phyloP scores from a whole-genome alignment of 1,140 invertebrate genomes.

The Pectinophora gossypiella region DNA sequence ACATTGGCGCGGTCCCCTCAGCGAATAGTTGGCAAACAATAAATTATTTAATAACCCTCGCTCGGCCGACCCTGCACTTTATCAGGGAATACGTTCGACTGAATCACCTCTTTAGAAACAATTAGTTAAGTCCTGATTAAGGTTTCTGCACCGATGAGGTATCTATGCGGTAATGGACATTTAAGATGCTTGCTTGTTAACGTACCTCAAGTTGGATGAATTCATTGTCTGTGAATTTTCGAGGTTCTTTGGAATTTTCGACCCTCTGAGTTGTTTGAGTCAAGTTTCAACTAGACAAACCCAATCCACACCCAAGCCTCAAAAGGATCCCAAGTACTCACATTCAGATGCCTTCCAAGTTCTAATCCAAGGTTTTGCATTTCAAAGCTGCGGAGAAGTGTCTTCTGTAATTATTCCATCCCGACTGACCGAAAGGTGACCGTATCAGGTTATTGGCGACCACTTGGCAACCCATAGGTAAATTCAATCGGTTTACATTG shows the following conservation, averaged over 20 bases:
- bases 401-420: constrained; percentile 54
- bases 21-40: constrained; percentile 65
- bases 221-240: too few species aligned
- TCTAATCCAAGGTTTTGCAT: constrained; percentile 33
- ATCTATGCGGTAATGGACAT: too few species aligned
- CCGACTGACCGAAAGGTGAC: constrained; percentile 41
- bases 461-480: constrained; percentile 34
- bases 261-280: too few species aligned
- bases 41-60: constrained; percentile 70
- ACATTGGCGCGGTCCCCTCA: constrained; percentile 51
- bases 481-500: constrained; percentile 11
- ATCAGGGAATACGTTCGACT: constrained; percentile 58
- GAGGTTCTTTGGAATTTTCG: too few species aligned
- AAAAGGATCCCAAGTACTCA: constrained; percentile 6
- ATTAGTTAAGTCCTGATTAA: too few species aligned
- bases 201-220: too few species aligned
- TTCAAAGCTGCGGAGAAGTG: constrained; percentile 44
- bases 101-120: constrained; percentile 66
- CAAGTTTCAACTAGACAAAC: too few species aligned
- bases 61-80: constrained; percentile 52
- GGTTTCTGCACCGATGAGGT: too few species aligned
- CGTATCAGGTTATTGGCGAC: constrained; percentile 37
- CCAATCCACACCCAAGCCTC: too few species aligned
- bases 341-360: constrained; percentile 20
- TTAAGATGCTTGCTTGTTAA: too few species aligned